phyloP scores from a whole-genome alignment of 2,888 invertebrate genomes.

The Trissolcus japonicus region DNA sequence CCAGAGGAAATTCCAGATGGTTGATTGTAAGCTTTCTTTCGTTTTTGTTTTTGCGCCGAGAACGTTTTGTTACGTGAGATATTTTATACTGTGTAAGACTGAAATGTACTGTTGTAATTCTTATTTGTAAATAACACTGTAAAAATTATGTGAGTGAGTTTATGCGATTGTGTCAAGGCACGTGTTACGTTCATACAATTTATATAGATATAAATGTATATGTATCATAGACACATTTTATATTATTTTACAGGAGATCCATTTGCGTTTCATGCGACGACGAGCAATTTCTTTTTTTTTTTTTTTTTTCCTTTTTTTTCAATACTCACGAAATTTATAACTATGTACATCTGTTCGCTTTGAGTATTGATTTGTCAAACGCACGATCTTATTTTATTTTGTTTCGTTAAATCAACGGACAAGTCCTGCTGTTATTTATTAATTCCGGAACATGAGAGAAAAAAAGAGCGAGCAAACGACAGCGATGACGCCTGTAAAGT shows the following conservation, averaged over 20 bases:
- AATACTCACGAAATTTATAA: slow-evolving; percentile 34
- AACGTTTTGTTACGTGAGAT: slow-evolving; percentile 58
- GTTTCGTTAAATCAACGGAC: slow-evolving; percentile 37
- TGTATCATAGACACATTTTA: slow-evolving; percentile 25
- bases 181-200: slow-evolving; percentile 39
- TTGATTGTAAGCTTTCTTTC: slow-evolving; percentile 7
- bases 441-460: slow-evolving; percentile 51
- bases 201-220: slow-evolving; percentile 7
- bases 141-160: slow-evolving; percentile 52
- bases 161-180: slow-evolving; percentile 29
- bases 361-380: neutral
- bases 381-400: neutral
- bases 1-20: neutral
- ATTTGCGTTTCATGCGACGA: slow-evolving; percentile 15
- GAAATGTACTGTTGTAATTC: slow-evolving; percentile 69
- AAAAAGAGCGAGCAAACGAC: slow-evolving; percentile 54
- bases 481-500: slow-evolving; percentile 51
- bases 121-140: slow-evolving; percentile 69
- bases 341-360: slow-evolving; percentile 27
- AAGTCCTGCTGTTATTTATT: slow-evolving; percentile 40
- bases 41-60: slow-evolving; percentile 10
- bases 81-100: slow-evolving; percentile 72
- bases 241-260: slow-evolving; percentile 27
- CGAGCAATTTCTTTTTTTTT: slow-evolving; percentile 10
- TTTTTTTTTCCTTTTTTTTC: slow-evolving; percentile 6